Base-by-base conservation (phyloP, 2,113 vertebrate species). In the Capreolus pygargus region DNA sequence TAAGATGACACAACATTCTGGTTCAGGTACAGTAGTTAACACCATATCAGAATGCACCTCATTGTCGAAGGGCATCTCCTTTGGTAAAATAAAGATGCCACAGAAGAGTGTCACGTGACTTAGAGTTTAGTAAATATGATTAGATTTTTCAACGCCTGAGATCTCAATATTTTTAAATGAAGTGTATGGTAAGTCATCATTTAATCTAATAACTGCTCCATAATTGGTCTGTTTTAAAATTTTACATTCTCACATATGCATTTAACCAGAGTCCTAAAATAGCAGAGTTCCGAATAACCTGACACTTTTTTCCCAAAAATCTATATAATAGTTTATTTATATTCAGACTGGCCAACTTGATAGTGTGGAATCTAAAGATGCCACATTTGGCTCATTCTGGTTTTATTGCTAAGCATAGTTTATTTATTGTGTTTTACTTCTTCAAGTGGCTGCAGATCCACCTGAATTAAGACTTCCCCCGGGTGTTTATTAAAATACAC, bases 141-240 rank as follows among this genome's bases (percentile, higher is more conserved):
- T 95, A 25, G 54, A 85, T 95, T 97, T 97, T 89, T 86, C 86
- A 97, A 61, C 93, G 64, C 11, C 45, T 11, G 27, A 87, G 33
- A 64, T 78, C 60, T 95, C 64, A 89, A 64, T 87, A 96, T 79
- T 98, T 84, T 98, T 90, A 92, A 92, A 76, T 82, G 81, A 86
- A 79, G 43, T 90, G 47, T 87, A 47, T 54, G 11, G 14, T 67
- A 86, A 95, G 16, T 92, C 61, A 79, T 97, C 67, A 86, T 91
- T 67, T 95, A 83, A 94, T 78, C 54, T 76, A 86, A 84, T 94
- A 93, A 76, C 39, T 55, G 86, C 67, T 91, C 30, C 47, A n/a
- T 89, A 86, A 89, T 97, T 92, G 64, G 21, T 74, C 50, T 87
- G 15, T 93, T 95, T 96, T 28, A 17, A 96, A 96, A 85, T 43